Percentiles rank a stretch among this genome's conserved stretches.
Evolutionary conservation across 2,888 invertebrate genomes (phyloP).

Genomic region (Mythimna albipuncta): DNA sequence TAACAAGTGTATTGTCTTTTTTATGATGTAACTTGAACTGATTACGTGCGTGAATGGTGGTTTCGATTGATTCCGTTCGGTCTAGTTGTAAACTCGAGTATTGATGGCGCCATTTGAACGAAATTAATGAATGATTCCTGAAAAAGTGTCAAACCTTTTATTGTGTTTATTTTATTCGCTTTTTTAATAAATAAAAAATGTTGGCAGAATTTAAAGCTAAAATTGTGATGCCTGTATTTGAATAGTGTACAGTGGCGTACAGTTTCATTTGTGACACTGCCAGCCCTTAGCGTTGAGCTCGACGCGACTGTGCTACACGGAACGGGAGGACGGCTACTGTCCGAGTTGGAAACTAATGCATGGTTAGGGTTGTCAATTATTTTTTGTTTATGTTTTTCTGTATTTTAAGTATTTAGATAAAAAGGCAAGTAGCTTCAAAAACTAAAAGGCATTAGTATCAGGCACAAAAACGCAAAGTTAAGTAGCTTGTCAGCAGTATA

Average conservation of each 20-base stretch:
- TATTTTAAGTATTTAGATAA: background rate
- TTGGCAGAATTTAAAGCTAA: slow-evolving; percentile 12
- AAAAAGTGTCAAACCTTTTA: background rate
- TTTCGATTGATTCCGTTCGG: slow-evolving; percentile 47
- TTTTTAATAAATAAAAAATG: slow-evolving; percentile 1
- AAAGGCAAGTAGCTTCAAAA: too few relatives aligned
- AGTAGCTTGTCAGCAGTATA: too few relatives aligned
- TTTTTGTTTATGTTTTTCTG: background rate
- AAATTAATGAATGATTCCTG: slow-evolving; percentile 1
- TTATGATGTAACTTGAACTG: slow-evolving; percentile 56
- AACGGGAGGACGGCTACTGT: slow-evolving; percentile 82
- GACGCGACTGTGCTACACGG: slow-evolving; percentile 71
- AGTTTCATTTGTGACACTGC: slow-evolving; percentile 67
- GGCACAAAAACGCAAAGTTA: too few relatives aligned
- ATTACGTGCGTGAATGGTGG: slow-evolving; percentile 52
- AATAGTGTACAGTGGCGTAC: slow-evolving; percentile 62
- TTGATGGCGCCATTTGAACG: slow-evolving; percentile 7
- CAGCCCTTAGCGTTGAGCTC: slow-evolving; percentile 70
- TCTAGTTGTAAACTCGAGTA: slow-evolving; percentile 38
- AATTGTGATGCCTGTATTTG: slow-evolving; percentile 35
- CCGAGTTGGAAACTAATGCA: slow-evolving; percentile 83
- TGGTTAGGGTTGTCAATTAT: slow-evolving; percentile 73
- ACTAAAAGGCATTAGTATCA: too few relatives aligned
- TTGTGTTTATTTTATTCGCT: background rate
- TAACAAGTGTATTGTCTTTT: slow-evolving; percentile 55